A percentile compares a stretch with the other conserved stretches of the same genome.
Conservation (phyloP, 2,797 vertebrate species). For the Liasis olivaceus region DNA sequence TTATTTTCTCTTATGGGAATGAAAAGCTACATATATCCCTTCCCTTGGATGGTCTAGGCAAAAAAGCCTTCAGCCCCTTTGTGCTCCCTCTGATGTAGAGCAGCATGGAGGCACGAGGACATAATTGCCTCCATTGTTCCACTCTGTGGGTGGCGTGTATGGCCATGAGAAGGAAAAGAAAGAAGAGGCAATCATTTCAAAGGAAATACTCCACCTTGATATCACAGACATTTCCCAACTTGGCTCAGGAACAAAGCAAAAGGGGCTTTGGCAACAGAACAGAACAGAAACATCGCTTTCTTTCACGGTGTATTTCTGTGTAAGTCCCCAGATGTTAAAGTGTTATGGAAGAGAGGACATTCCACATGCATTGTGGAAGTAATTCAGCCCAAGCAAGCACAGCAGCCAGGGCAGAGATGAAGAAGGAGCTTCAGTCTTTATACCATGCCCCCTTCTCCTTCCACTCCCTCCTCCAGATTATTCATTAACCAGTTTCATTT, state of each 20-base stretch:
- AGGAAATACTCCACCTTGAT: slow-evolving; percentile 62
- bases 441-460: slow-evolving; percentile 48
- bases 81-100: slow-evolving; percentile 27
- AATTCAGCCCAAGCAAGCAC: slow-evolving; percentile 65
- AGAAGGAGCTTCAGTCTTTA: slow-evolving; percentile 13
- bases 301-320: slow-evolving; percentile 52
- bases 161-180: slow-evolving; percentile 16
- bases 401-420: slow-evolving; percentile 27
- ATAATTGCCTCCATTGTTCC: slow-evolving; percentile 60
- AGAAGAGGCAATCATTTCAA: slow-evolving; percentile 51
- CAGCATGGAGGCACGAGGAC: neutral
- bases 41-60: slow-evolving; percentile 44
- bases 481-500: slow-evolving; percentile 52
- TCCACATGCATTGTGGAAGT: slow-evolving; percentile 37
- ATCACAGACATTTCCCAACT: slow-evolving; percentile 61
- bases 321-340: slow-evolving; percentile 65
- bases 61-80: slow-evolving; percentile 39
- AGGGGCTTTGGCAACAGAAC: slow-evolving; percentile 64
- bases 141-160: slow-evolving; percentile 65
- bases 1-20: slow-evolving; percentile 23
- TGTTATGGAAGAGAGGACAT: slow-evolving; percentile 28
- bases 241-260: slow-evolving; percentile 67
- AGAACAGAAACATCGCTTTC: slow-evolving; percentile 63
- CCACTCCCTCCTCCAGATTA: slow-evolving; percentile 35
- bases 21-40: neutral